Evolutionary conservation across 2,797 vertebrate species (phyloP).

Genomic region (Okamejei kenojei): DNA sequence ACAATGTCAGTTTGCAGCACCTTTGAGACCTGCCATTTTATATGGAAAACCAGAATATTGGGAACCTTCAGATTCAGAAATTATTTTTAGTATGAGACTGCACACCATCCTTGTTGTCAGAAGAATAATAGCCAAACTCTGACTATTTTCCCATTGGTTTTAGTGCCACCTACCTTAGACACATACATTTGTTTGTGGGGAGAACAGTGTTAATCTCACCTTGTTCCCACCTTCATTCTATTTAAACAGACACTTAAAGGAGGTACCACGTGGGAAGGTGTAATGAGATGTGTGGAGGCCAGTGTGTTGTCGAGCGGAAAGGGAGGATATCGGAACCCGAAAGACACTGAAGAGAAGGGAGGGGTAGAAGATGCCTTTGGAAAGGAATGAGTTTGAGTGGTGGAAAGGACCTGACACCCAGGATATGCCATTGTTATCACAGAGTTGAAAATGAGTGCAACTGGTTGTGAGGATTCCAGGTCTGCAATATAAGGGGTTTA

Average conservation of each 20-base stretch:
- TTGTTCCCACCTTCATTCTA: background rate
- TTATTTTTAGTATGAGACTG: background rate
- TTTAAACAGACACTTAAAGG: background rate
- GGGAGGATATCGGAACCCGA: no score
- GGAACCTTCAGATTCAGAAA: background rate
- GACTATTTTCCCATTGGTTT: background rate
- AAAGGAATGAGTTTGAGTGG: no score
- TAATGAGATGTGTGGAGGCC: fast-evolving
- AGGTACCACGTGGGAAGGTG: conserved; percentile 34
- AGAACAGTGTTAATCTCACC: background rate
- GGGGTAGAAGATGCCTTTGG: fast-evolving
- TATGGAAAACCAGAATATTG: background rate
- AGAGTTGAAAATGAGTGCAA: background rate
- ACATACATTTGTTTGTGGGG: background rate
- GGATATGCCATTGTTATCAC: background rate
- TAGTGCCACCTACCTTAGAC: background rate
- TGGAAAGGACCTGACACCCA: background rate
- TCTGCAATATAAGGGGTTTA: no score
- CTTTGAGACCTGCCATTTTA: background rate
- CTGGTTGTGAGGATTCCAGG: no score
- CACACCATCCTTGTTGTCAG: background rate
- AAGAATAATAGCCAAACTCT: background rate
- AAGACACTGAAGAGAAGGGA: background rate
- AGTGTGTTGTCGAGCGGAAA: background rate
- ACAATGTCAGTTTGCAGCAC: background rate